Conservation (phyloP, 1,140 invertebrate genomes). For the Aphelinus certus region DNA sequence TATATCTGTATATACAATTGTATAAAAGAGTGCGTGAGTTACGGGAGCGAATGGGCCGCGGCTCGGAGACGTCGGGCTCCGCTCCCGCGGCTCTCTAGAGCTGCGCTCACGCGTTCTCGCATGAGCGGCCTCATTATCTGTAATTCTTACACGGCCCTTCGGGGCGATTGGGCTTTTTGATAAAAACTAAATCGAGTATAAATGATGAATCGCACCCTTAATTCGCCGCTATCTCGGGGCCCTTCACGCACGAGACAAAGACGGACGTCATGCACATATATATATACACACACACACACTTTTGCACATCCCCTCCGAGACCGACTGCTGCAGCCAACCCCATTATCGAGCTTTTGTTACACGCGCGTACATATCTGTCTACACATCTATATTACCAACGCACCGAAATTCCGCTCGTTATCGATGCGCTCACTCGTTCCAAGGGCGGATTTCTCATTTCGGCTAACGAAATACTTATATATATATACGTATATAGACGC, state of each 20-base stretch:
- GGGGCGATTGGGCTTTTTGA: slow-evolving; percentile 13
- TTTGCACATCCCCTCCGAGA: too few relatives aligned
- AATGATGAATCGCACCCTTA: slow-evolving; percentile 31
- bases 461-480: not conserved
- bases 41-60: too few relatives aligned
- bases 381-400: too few relatives aligned
- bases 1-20: not conserved
- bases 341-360: too few relatives aligned
- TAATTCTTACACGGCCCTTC: not conserved
- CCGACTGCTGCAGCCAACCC: too few relatives aligned
- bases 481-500: not conserved
- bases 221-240: not conserved
- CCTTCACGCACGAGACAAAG: not conserved
- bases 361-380: too few relatives aligned
- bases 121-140: slow-evolving; percentile 23
- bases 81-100: too few relatives aligned
- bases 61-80: too few relatives aligned
- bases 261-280: not conserved
- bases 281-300: not conserved
- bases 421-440: not conserved
- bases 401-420: not conserved
- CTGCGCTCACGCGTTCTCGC: not conserved
- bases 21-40: too few relatives aligned
- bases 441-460: not conserved
- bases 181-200: slow-evolving; percentile 41